A percentile compares a stretch with the other conserved stretches of the same genome.
These are phyloP conservation scores for Stigmatopora argus DNA, from an alignment of 2,113 vertebrate species.

Conservation along the genomic window DNA sequence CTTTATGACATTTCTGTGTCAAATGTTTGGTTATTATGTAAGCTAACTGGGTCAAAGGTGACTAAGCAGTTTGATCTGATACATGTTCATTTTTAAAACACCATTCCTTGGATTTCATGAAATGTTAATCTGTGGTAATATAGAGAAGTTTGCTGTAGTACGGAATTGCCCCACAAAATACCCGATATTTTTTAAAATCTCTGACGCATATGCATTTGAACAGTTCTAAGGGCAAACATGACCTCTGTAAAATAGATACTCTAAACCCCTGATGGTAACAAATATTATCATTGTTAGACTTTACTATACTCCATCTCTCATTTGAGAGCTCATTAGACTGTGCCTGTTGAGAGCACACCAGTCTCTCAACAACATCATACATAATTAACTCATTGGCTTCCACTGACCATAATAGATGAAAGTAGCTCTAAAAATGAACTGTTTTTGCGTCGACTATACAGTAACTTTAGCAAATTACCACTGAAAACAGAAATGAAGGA, in stretches of 20 bases:
- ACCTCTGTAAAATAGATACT: background rate
- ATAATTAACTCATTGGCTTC: slow-evolving; percentile 4
- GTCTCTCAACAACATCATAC: background rate
- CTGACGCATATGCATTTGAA: background rate
- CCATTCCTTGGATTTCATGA: background rate
- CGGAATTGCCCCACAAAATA: background rate
- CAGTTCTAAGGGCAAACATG: background rate
- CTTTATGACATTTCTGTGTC: background rate
- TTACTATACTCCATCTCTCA: background rate
- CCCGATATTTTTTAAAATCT: background rate
- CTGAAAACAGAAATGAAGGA: too few relatives aligned
- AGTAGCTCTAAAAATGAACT: too few relatives aligned
- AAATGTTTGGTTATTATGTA: background rate
- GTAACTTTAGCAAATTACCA: too few relatives aligned
- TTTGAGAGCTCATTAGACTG: background rate
- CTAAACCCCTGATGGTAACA: background rate
- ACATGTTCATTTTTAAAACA: background rate
- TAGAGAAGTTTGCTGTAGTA: background rate
- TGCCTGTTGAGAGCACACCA: slow-evolving; percentile 1
- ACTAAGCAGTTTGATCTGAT: background rate
- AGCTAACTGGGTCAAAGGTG: background rate
- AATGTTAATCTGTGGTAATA: background rate
- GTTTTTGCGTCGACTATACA: too few relatives aligned
- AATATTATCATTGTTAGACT: background rate
- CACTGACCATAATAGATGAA: too few relatives aligned